Evolutionary conservation across 2,888 invertebrate genomes (phyloP).

Genomic region (Epistrophe grossulariae): DNA sequence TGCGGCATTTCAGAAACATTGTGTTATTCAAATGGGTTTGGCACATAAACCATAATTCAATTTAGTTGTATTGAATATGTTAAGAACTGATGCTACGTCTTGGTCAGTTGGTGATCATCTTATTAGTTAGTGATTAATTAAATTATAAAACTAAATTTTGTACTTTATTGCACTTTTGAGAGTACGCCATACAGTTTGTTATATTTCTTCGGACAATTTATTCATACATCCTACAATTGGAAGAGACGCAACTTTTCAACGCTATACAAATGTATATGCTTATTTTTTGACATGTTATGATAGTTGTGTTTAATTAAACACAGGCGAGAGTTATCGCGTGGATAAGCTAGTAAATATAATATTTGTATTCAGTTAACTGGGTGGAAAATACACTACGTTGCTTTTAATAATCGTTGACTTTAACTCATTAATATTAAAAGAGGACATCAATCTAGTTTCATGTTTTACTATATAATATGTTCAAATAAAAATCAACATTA

Average conservation of each 20-base stretch:
- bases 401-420: constrained; percentile 3
- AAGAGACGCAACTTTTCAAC: neutral
- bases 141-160: too few relatives aligned
- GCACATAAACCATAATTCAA: constrained; percentile 1
- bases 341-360: neutral
- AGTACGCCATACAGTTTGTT: too few relatives aligned
- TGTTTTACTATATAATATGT: neutral
- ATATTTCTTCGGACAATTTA: too few relatives aligned
- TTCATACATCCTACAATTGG: too few relatives aligned
- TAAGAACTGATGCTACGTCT: neutral
- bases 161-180: too few relatives aligned
- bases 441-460: constrained; percentile 9
- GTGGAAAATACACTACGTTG: constrained; percentile 4
- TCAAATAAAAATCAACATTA: constrained; percentile 43
- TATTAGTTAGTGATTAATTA: too few relatives aligned
- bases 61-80: neutral
- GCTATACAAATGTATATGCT: neutral
- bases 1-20: neutral
- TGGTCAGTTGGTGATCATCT: too few relatives aligned
- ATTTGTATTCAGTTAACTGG: neutral
- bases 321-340: neutral
- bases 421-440: constrained; percentile 6
- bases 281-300: neutral
- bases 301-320: neutral
- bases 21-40: neutral